Evolutionary conservation across 2,888 invertebrate species (phyloP).

Genomic region (Sacculina carcini): DNA sequence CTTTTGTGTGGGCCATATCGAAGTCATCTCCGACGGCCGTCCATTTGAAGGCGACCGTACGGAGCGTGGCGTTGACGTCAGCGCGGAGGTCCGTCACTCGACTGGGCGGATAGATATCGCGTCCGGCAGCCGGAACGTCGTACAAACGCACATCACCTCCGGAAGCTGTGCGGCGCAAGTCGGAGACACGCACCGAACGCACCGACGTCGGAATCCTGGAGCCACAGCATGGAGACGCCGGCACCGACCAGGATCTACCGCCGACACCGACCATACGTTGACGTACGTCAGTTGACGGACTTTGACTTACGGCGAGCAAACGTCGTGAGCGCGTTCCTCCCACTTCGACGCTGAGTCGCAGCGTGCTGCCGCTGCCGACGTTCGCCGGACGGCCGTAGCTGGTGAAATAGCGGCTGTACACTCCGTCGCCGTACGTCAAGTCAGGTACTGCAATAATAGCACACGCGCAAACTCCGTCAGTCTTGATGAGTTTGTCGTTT

Average conservation of each 20-base stretch:
- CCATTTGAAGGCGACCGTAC: slow-evolving; percentile 28
- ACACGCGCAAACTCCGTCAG: too few species aligned
- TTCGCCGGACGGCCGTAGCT: slow-evolving; percentile 15
- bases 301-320: background rate
- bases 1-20: slow-evolving; percentile 13
- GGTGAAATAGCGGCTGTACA: slow-evolving; percentile 35
- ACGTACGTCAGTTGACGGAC: too few species aligned
- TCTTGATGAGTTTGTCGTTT: too few species aligned
- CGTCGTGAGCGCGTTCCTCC: slow-evolving; percentile 12
- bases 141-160: slow-evolving; percentile 1
- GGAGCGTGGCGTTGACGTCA: slow-evolving; percentile 23
- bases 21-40: slow-evolving; percentile 28
- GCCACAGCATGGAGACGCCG: slow-evolving; percentile 13
- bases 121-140: slow-evolving; percentile 17
- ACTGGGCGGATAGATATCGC: slow-evolving; percentile 21
- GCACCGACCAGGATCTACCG: too few species aligned
- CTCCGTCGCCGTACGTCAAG: slow-evolving; percentile 33
- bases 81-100: slow-evolving; percentile 29
- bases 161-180: background rate
- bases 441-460: slow-evolving; percentile 28
- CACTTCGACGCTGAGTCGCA: slow-evolving; percentile 13
- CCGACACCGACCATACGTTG: too few species aligned
- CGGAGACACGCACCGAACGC: background rate
- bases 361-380: slow-evolving; percentile 15
- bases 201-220: slow-evolving; percentile 6